A percentile compares a stretch with the other conserved stretches of the same genome.
Conservation (phyloP, 37 sponge, comb jelly and placozoan genomes). For the Cliona cf. orientalis region DNA sequence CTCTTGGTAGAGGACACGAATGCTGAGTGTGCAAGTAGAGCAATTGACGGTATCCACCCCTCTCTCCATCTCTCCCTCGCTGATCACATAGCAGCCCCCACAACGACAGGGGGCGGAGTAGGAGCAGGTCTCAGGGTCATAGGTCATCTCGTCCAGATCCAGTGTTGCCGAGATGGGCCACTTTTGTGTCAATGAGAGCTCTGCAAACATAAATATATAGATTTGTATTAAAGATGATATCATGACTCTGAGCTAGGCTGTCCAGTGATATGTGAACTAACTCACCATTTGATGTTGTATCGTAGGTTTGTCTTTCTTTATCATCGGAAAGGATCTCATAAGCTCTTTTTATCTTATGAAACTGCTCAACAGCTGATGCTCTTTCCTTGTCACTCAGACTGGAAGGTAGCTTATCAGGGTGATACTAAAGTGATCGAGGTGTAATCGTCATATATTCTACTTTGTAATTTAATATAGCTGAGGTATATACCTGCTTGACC, state of each 20-base stretch:
- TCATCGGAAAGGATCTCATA: constrained; percentile 25
- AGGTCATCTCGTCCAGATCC: constrained; percentile 54
- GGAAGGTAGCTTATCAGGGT: constrained; percentile 38
- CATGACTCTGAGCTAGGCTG: not conserved
- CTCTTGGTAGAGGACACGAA: constrained; percentile 42
- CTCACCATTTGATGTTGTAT: constrained; percentile 36
- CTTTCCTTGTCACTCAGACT: constrained; percentile 19
- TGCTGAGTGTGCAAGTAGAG: constrained; percentile 40
- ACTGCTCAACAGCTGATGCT: constrained; percentile 15
- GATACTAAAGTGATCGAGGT: constrained; percentile 8
- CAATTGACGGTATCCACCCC: constrained; percentile 57
- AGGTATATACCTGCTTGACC: constrained; percentile 31
- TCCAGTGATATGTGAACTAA: not conserved
- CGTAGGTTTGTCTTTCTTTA: constrained; percentile 13
- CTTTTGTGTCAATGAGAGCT: constrained; percentile 27
- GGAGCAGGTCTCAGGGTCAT: constrained; percentile 2
- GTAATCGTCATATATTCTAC: not conserved
- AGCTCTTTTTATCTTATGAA: constrained; percentile 29
- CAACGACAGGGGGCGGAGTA: constrained; percentile 48
- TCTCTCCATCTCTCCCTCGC: constrained; percentile 26
- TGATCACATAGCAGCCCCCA: constrained; percentile 49
- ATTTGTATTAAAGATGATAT: not conserved
- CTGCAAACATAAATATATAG: constrained; percentile 3
- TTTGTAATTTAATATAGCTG: not conserved
- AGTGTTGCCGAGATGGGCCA: constrained; percentile 50